A percentile compares a stretch with the other conserved stretches of the same genome.
Conservation (phyloP, 2,888 invertebrate species). For the Drosophila colorata region DNA sequence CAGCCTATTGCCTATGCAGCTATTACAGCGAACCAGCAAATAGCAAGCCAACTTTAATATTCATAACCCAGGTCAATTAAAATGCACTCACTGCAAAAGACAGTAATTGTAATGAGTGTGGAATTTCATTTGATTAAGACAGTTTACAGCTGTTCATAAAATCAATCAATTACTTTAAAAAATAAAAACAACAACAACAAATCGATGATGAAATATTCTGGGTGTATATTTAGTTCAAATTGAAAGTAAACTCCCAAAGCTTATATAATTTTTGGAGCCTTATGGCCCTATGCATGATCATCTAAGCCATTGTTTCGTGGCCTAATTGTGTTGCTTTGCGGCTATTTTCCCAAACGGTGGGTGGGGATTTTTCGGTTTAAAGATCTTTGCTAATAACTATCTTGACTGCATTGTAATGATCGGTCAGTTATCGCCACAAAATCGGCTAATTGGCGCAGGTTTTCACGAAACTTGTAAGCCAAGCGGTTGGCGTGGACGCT, state of each 20-base stretch:
- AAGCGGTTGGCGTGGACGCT: slow-evolving; percentile 36
- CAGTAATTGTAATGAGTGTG: slow-evolving; percentile 1
- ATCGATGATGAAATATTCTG: slow-evolving; percentile 44
- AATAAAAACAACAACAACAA: background rate
- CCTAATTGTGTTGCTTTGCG: slow-evolving; percentile 36
- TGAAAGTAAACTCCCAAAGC: background rate
- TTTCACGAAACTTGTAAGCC: slow-evolving; percentile 27
- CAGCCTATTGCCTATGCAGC: slow-evolving; percentile 31
- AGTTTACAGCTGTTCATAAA: slow-evolving; percentile 3
- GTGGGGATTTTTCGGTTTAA: slow-evolving; percentile 45
- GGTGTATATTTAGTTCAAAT: background rate
- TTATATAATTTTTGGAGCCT: slow-evolving; percentile 6
- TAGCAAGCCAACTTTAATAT: slow-evolving; percentile 39
- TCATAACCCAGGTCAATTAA: slow-evolving; percentile 41
- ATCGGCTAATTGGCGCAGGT: slow-evolving; percentile 69
- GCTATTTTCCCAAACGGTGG: slow-evolving; percentile 46
- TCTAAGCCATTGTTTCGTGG: slow-evolving; percentile 43
- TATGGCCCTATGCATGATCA: slow-evolving; percentile 24
- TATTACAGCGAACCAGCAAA: slow-evolving; percentile 44
- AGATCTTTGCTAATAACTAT: slow-evolving; percentile 59
- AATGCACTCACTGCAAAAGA: slow-evolving; percentile 21
- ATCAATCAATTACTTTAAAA: background rate
- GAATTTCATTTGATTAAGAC: slow-evolving; percentile 14
- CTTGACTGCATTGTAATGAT: slow-evolving; percentile 66
- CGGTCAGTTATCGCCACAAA: slow-evolving; percentile 74